A percentile compares a stretch with the other conserved stretches of the same genome.
phyloP scores from a whole-genome alignment of 2,888 invertebrate genomes.

The Leucozona laternaria region DNA sequence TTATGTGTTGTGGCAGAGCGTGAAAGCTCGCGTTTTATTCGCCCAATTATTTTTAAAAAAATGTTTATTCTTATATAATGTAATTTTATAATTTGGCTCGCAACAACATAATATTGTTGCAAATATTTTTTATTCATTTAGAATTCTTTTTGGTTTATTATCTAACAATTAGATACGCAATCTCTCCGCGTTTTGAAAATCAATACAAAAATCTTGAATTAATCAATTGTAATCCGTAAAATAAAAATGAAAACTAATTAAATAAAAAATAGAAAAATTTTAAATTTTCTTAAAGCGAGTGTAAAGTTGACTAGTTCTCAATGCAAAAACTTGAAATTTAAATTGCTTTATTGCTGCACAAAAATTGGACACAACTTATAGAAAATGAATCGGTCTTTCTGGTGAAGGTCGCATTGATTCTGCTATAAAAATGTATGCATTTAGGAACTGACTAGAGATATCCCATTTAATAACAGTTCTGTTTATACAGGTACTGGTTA shows the following conservation, averaged over 20 bases:
- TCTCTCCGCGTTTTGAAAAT: slow-evolving; percentile 55
- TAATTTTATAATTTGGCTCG: slow-evolving; percentile 43
- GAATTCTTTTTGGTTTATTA: slow-evolving; percentile 9
- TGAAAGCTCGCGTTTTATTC: slow-evolving; percentile 54
- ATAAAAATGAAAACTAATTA: slow-evolving; percentile 56
- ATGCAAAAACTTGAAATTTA: background rate
- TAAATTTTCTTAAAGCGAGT: background rate
- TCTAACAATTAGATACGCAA: slow-evolving; percentile 44
- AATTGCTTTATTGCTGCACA: no score
- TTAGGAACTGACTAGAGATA: no score
- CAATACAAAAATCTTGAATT: slow-evolving; percentile 55
- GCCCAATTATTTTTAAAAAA: slow-evolving; percentile 34
- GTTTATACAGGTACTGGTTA: no score
- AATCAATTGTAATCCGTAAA: slow-evolving; percentile 66
- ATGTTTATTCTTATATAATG: slow-evolving; percentile 23
- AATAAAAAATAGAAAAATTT: slow-evolving; percentile 36
- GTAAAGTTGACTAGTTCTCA: background rate
- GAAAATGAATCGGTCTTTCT: no score
- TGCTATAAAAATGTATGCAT: no score
- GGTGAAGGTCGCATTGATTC: no score
- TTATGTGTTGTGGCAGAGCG: slow-evolving; percentile 50
- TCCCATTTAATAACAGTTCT: no score
- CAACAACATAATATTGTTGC: slow-evolving; percentile 62
- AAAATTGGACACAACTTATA: no score
- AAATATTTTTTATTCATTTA: slow-evolving; percentile 50